A percentile compares a stretch with the other conserved stretches of the same genome.
These are phyloP conservation scores for Cheilosia vulpina DNA, from an alignment of 2,888 invertebrate species.

Conservation along the genomic window DNA sequence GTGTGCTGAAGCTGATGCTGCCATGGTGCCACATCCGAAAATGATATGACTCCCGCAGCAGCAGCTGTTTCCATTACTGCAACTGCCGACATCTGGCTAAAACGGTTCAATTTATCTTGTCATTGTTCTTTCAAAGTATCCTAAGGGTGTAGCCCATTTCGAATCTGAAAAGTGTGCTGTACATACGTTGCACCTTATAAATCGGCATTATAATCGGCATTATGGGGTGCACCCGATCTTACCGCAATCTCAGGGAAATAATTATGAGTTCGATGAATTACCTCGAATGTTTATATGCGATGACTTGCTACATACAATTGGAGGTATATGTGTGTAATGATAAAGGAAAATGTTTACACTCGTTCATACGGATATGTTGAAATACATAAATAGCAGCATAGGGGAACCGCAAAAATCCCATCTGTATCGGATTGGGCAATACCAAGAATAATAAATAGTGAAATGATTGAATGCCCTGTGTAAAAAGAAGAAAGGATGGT, in stretches of 20 bases:
- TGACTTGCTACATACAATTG: too few species aligned
- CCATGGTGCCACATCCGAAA: conserved; percentile 32
- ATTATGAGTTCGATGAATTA: conserved; percentile 44
- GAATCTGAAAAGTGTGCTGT: conserved; percentile 44
- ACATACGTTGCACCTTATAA: conserved; percentile 60
- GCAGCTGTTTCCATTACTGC: conserved; percentile 67
- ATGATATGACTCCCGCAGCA: conserved; percentile 39
- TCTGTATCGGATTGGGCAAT: neutral
- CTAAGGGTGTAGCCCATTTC: conserved; percentile 31
- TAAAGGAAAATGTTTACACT: conserved; percentile 9
- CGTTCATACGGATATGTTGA: neutral
- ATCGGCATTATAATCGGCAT: conserved; percentile 46
- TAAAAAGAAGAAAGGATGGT: conserved; percentile 2
- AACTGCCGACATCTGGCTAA: conserved; percentile 19
- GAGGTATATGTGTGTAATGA: neutral
- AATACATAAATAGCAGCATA: conserved; percentile 3
- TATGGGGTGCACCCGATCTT: conserved; percentile 26
- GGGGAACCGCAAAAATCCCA: conserved; percentile 5
- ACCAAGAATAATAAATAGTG: neutral
- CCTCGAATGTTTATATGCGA: neutral
- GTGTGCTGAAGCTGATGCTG: neutral
- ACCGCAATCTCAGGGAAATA: conserved; percentile 36
- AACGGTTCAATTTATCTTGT: conserved; percentile 62
- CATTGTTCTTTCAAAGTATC: conserved; percentile 43
- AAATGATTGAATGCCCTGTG: neutral